These are phyloP conservation scores for Melanotaenia boesemani DNA, from an alignment of 2,797 vertebrate species.

Conservation along the genomic window DNA sequence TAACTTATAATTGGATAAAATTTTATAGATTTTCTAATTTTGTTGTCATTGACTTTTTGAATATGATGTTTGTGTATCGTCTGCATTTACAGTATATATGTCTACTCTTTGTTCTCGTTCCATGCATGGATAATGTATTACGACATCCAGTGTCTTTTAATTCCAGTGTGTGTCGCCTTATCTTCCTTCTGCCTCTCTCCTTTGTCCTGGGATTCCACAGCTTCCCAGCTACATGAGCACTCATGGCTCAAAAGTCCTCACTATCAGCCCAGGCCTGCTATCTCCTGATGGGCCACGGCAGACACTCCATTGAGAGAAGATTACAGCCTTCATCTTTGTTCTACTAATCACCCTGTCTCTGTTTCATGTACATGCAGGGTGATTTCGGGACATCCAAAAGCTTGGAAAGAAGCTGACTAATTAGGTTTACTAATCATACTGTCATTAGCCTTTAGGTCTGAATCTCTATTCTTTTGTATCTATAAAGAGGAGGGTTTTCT, in stretches of 20 bases:
- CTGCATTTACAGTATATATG: conserved; percentile 1
- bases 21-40: background rate
- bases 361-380: conserved; percentile 52
- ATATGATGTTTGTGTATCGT: background rate
- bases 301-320: conserved; percentile 62
- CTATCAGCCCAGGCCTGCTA: conserved; percentile 40
- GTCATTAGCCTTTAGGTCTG: conserved; percentile 67
- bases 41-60: background rate
- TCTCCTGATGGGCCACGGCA: conserved; percentile 60
- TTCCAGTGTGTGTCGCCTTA: conserved; percentile 37
- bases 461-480: conserved; percentile 45
- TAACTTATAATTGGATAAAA: background rate
- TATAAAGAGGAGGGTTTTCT: conserved; percentile 20
- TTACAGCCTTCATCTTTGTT: conserved; percentile 70
- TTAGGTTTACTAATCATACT: conserved; percentile 80
- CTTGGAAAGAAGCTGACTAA: conserved; percentile 67
- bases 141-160: conserved; percentile 11
- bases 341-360: conserved; percentile 66
- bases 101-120: conserved; percentile 45
- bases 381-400: conserved; percentile 44
- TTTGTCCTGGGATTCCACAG: conserved; percentile 56
- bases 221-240: conserved; percentile 41
- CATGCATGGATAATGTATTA: conserved; percentile 32
- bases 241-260: conserved; percentile 19
- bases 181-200: conserved; percentile 35